phyloP scores from a whole-genome alignment of 2,797 vertebrate species.

The Myiothlypis chrysogaster region DNA sequence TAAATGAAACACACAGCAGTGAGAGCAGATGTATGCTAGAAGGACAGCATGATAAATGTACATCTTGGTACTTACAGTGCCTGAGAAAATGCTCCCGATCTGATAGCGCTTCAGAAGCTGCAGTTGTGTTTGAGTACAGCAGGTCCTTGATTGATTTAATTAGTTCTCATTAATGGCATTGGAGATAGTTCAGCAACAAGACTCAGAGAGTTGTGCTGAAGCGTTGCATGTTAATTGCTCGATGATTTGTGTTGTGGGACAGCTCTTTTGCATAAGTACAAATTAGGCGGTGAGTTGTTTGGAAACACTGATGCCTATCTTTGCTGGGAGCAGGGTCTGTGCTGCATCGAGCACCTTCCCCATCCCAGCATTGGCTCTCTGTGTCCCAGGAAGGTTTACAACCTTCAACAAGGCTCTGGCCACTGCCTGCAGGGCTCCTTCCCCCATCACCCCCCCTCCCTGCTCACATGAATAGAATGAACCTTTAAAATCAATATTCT shows the following conservation, averaged over 20 bases:
- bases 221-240: slow-evolving; percentile 52
- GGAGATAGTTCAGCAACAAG: slow-evolving; percentile 38
- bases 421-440: neutral
- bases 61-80: slow-evolving; percentile 19
- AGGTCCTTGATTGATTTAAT: slow-evolving; percentile 66
- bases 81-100: neutral
- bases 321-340: neutral
- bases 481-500: slow-evolving; percentile 1
- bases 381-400: neutral
- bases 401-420: neutral
- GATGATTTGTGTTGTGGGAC: slow-evolving; percentile 42
- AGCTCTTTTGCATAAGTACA: slow-evolving; percentile 37
- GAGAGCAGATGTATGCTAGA: slow-evolving; percentile 40
- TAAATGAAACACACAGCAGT: slow-evolving; percentile 26
- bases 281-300: slow-evolving; percentile 47
- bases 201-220: slow-evolving; percentile 24
- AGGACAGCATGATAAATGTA: slow-evolving; percentile 47
- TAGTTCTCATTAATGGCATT: slow-evolving; percentile 60
- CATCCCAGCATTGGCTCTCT: accelerated
- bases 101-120: neutral
- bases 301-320: slow-evolving; percentile 15
- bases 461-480: neutral
- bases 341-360: neutral
- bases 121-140: neutral
- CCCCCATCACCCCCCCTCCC: accelerated